Conservation (phyloP, 1,140 invertebrate species). For the Ips nitidus region DNA sequence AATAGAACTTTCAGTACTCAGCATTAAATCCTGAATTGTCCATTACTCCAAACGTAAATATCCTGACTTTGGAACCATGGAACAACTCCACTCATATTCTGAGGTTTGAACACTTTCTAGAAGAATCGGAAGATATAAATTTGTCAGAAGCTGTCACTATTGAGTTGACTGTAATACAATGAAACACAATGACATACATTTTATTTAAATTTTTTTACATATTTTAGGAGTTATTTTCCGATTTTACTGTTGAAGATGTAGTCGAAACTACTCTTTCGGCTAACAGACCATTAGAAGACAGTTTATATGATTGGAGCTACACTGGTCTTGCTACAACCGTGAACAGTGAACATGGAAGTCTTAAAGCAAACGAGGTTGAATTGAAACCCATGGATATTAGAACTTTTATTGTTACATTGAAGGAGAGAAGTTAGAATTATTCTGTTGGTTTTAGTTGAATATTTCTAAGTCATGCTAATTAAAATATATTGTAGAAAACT, state of each 20-base stretch:
- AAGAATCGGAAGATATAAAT: conserved; percentile 62
- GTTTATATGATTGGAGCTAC: conserved; percentile 20
- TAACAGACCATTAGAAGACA: conserved; percentile 13
- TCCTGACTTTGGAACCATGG: conserved; percentile 74
- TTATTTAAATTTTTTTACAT: not conserved
- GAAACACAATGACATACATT: not conserved
- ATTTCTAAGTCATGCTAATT: too few relatives aligned
- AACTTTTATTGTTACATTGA: conserved; percentile 24
- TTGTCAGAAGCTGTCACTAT: conserved; percentile 60
- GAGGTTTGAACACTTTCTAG: conserved; percentile 74
- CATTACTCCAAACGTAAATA: conserved; percentile 63
- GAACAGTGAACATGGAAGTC: not conserved
- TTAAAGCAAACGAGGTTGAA: not conserved
- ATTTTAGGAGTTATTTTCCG: conserved; percentile 30
- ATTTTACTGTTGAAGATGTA: conserved; percentile 19
- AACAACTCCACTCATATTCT: conserved; percentile 59
- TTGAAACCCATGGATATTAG: conserved; percentile 27
- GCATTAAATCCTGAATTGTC: conserved; percentile 49
- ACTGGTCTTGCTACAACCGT: not conserved
- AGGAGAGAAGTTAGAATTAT: not conserved
- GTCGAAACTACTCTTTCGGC: conserved; percentile 23
- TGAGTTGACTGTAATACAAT: conserved; percentile 45
- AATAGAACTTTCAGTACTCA: conserved; percentile 1
- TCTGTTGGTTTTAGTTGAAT: too few relatives aligned
- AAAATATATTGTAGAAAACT: too few relatives aligned